Percentiles rank a stretch among this genome's conserved stretches.
Conservation (phyloP, 1,140 invertebrate genomes). For the Galendromus occidentalis region DNA sequence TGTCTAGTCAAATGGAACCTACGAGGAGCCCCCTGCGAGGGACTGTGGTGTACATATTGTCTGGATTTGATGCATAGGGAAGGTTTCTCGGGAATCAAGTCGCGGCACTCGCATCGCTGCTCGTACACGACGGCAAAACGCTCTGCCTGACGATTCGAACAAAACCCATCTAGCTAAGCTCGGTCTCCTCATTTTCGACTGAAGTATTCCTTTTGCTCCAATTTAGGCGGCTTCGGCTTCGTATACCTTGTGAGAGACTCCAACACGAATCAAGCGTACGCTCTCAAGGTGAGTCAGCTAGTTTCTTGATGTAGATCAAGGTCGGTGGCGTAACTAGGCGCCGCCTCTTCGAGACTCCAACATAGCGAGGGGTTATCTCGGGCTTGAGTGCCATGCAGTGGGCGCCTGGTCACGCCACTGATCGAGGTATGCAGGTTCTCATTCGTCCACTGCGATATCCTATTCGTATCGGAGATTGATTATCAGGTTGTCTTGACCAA, state of each 20-base stretch:
- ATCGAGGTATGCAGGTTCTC: slow-evolving; percentile 33
- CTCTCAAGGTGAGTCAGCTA: slow-evolving; percentile 43
- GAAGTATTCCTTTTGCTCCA: slow-evolving; percentile 23
- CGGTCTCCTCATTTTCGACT: neutral
- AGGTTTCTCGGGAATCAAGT: neutral
- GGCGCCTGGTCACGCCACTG: slow-evolving; percentile 30
- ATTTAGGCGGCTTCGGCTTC: slow-evolving; percentile 77
- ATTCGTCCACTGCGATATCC: neutral
- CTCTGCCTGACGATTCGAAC: neutral
- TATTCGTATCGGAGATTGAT: neutral
- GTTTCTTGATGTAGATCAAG: slow-evolving; percentile 2
- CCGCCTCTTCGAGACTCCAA: neutral
- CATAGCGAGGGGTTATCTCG: slow-evolving; percentile 22
- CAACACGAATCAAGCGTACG: slow-evolving; percentile 64
- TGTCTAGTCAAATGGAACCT: slow-evolving; percentile 14
- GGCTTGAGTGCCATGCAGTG: slow-evolving; percentile 34
- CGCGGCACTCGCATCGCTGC: neutral
- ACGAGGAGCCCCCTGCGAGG: slow-evolving; percentile 14
- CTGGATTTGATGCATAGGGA: neutral
- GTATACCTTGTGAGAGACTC: slow-evolving; percentile 80
- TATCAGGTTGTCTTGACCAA: slow-evolving; percentile 8
- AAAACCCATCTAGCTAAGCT: slow-evolving; percentile 12
- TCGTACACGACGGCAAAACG: neutral
- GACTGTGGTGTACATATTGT: neutral
- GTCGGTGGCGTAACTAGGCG: neutral